Conservation (phyloP, 2,797 vertebrate genomes). For the Chelonia mydas region DNA sequence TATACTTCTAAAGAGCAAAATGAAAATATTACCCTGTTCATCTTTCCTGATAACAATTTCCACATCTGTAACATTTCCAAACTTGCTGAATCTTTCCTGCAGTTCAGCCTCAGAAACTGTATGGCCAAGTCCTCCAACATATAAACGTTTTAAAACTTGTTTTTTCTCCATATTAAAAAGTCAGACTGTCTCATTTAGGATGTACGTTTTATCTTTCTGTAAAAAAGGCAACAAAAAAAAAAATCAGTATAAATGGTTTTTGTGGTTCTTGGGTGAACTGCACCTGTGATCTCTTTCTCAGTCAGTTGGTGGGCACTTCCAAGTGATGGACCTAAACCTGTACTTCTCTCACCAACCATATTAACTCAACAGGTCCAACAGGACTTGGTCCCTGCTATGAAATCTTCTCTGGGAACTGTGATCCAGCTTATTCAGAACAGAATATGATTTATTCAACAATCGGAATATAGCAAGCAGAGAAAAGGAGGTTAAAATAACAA, state of each 20-base stretch:
- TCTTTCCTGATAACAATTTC: conserved; percentile 92
- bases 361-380: background rate
- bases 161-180: conserved; percentile 62
- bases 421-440: background rate
- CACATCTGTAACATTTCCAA: conserved; percentile 89
- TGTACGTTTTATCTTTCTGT: background rate
- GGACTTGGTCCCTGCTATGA: background rate
- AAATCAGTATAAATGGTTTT: background rate
- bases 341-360: background rate
- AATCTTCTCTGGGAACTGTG: background rate
- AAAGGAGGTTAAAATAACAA: background rate
- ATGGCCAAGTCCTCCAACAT: conserved; percentile 90
- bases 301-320: background rate
- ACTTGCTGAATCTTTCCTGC: conserved; percentile 91
- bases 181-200: background rate
- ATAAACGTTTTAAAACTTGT: conserved; percentile 84
- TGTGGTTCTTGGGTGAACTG: background rate
- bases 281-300: background rate
- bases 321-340: background rate
- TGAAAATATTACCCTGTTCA: conserved; percentile 83
- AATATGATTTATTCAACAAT: background rate
- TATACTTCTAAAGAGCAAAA: background rate
- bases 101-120: conserved; percentile 88
- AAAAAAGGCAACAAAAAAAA: background rate
- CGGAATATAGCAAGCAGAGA: background rate